These are phyloP conservation scores for Globodera rostochiensis DNA, from an alignment of 1,140 invertebrate species.

Conservation along the genomic window DNA sequence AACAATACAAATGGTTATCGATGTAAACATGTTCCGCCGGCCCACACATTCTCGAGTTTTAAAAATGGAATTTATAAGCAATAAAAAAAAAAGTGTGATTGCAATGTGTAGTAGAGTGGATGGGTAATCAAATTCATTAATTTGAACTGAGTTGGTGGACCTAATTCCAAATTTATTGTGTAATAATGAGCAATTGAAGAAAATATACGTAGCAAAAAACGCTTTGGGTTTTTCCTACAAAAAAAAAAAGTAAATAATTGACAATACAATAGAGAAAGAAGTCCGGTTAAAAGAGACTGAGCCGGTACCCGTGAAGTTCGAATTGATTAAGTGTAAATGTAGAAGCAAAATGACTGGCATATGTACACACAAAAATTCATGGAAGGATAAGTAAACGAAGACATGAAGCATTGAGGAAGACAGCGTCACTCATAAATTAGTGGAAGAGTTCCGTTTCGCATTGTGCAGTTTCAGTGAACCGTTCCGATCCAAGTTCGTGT, in stretches of 20 bases:
- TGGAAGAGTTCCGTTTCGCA: slow-evolving; percentile 6
- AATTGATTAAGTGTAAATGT: no score
- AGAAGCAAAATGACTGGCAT: no score
- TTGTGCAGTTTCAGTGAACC: neutral
- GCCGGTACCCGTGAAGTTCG: no score
- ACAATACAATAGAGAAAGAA: neutral
- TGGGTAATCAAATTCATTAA: neutral
- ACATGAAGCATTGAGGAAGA: neutral
- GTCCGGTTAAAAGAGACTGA: neutral
- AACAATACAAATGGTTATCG: no score
- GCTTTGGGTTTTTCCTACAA: no score
- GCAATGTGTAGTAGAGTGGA: neutral
- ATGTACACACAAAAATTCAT: no score
- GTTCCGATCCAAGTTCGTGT: neutral
- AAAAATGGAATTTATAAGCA: neutral
- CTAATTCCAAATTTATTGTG: neutral
- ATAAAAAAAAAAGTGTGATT: neutral
- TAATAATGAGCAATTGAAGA: neutral
- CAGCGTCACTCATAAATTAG: neutral
- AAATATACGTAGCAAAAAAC: neutral
- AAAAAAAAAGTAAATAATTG: neutral
- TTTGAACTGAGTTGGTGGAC: neutral
- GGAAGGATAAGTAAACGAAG: no score
- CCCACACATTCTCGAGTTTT: no score
- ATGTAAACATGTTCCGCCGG: no score